A percentile compares a stretch with the other conserved stretches of the same genome.
These are phyloP conservation scores for Brachypteracias leptosomus DNA, from an alignment of 2,113 vertebrate species.

Conservation along the genomic window DNA sequence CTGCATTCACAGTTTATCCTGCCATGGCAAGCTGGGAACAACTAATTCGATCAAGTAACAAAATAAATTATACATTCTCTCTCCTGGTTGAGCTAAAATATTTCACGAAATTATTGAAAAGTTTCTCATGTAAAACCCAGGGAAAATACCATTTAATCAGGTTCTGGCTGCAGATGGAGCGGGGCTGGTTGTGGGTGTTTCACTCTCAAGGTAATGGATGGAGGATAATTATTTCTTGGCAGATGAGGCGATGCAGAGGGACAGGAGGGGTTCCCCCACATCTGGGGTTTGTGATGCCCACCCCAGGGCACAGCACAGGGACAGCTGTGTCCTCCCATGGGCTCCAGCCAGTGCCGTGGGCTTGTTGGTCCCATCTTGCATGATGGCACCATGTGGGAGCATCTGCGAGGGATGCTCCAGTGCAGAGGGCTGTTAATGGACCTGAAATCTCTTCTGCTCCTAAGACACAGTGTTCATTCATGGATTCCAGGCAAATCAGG, in stretches of 20 bases:
- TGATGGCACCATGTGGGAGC: accelerated
- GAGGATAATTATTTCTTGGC: accelerated
- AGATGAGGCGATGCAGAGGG: neutral
- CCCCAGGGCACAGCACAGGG: neutral
- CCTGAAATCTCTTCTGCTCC: accelerated
- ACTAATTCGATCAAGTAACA: constrained; percentile 65
- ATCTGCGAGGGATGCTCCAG: accelerated
- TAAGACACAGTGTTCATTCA: neutral
- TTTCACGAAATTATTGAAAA: constrained; percentile 43
- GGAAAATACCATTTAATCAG: neutral
- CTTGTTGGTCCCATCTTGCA: accelerated
- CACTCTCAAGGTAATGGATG: accelerated
- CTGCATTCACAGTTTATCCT: constrained; percentile 40
- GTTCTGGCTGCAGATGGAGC: neutral
- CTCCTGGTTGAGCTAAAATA: constrained; percentile 38
- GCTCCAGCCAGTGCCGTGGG: accelerated
- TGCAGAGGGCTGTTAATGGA: neutral
- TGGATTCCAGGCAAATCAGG: neutral
- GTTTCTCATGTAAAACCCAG: constrained; percentile 5
- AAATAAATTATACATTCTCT: constrained; percentile 26
- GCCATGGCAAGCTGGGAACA: constrained; percentile 43
- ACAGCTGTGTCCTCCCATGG: accelerated
- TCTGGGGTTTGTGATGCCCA: accelerated
- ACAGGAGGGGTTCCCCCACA: accelerated
- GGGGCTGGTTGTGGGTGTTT: neutral